Evolutionary conservation across 2,113 vertebrate genomes (phyloP).

Genomic region (Grallaria varia): DNA sequence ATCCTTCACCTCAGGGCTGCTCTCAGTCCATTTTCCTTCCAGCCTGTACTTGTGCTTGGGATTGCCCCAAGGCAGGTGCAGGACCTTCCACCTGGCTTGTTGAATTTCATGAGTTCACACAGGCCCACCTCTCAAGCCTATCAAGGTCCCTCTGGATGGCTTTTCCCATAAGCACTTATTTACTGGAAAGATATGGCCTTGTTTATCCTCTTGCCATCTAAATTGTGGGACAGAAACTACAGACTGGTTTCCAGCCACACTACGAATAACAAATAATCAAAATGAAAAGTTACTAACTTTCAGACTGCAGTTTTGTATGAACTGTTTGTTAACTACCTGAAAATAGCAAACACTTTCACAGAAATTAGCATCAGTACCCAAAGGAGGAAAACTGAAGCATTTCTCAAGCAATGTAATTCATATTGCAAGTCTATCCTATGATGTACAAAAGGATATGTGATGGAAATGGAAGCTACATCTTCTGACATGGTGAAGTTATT

Average conservation of each 20-base stretch:
- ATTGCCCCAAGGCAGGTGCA: neutral
- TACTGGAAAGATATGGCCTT: rapidly evolving
- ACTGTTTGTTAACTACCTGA: neutral
- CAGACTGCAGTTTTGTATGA: neutral
- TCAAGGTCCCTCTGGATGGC: neutral
- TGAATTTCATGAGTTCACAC: neutral
- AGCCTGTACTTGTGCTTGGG: neutral
- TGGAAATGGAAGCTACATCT: neutral
- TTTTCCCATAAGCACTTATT: neutral
- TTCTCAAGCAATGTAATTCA: neutral
- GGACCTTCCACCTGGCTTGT: neutral
- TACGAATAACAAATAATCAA: neutral
- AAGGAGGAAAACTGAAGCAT: neutral
- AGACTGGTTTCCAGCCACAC: neutral
- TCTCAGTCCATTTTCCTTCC: neutral
- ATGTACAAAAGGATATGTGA: neutral
- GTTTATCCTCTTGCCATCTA: neutral
- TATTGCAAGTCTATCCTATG: neutral
- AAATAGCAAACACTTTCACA: neutral
- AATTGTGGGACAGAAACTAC: neutral
- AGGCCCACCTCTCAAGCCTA: neutral
- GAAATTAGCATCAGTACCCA: neutral
- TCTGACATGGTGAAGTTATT: neutral
- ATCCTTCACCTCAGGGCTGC: neutral
- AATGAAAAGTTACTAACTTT: neutral